Base-by-base conservation (phyloP, 2,888 invertebrate genomes). In the Pemphredon lugubris region DNA sequence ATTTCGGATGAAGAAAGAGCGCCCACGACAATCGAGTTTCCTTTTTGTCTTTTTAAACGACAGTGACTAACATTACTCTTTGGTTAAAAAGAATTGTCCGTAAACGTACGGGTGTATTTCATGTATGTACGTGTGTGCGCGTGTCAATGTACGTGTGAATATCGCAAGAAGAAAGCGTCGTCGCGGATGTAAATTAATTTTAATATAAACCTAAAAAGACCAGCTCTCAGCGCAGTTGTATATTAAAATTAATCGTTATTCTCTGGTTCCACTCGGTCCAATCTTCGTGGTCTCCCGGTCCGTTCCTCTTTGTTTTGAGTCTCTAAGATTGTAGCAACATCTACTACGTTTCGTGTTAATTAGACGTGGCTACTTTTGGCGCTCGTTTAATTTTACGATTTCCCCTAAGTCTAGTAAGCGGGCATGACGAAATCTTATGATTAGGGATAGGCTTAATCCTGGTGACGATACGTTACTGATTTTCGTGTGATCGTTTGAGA, bases 61-160 rank as follows among this genome's bases (percentile, higher is more conserved):
- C 72, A 63, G 54, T 71, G 76, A 74, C 70, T 79, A 87, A 86
- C 81, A 84, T 85, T 88, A 88, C 79, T 88, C 87, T 88, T 88
- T 88, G 88, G 87, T 87, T 87, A 86, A 83, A 86, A 87, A 88
- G 83, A 86, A 83, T 83, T 81, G 76, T 75, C 77, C 74, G 68
- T 66, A 51, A 54, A 64, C 64, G 37, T 65, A 61, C 57, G 23
- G 34, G 18, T 39, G 23, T 18, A 21, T 18, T 30, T 54, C 14
- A 13, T 32, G 23, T 61, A 42, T 58, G 30, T 59, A 13, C 14
- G 30, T 40, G 37, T 44, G 39, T 40, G n/a, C 13, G 40, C 39
- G 63, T 59, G 23, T 30, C 13, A n/a, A 26, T 21, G n/a, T 44
- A 11, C 18, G 13, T 54, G 18, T 51, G 40, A 44, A 1, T 39